Evolutionary conservation across 2,113 vertebrate species (phyloP).

Genomic region (Lontra canadensis): DNA sequence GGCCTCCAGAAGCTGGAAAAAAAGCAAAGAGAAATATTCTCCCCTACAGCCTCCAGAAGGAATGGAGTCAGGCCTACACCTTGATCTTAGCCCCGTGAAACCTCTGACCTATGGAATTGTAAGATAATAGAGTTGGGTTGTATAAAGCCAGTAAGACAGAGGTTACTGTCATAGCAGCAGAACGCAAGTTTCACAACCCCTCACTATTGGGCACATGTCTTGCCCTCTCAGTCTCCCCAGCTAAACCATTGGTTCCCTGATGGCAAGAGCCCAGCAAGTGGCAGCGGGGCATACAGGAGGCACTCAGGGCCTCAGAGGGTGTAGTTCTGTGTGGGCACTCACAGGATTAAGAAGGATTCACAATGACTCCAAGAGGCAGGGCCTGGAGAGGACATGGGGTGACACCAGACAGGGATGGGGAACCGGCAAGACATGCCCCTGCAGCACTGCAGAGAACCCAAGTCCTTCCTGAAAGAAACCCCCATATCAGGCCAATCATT

Average conservation of each 20-base stretch:
- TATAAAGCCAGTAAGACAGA: neutral
- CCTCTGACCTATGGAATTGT: neutral
- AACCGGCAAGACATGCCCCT: neutral
- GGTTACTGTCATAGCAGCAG: neutral
- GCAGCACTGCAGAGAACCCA: neutral
- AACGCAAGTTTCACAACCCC: neutral
- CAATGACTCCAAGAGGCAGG: neutral
- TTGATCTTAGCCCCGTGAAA: neutral
- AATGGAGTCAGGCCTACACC: neutral
- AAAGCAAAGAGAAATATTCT: neutral
- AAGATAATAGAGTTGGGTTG: no score
- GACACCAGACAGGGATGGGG: neutral
- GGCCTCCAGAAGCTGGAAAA: neutral
- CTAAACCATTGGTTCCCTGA: neutral
- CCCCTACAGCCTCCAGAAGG: neutral
- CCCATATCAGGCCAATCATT: rapidly evolving
- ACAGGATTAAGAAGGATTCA: neutral
- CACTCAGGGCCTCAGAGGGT: neutral
- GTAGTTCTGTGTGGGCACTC: neutral
- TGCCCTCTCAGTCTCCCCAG: no score
- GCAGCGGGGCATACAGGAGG: rapidly evolving
- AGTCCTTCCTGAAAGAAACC: neutral
- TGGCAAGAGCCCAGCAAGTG: neutral
- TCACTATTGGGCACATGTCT: rapidly evolving
- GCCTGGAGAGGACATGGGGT: neutral